Evolutionary conservation across 2,888 invertebrate genomes (phyloP).

Genomic region (Andrena minutula): DNA sequence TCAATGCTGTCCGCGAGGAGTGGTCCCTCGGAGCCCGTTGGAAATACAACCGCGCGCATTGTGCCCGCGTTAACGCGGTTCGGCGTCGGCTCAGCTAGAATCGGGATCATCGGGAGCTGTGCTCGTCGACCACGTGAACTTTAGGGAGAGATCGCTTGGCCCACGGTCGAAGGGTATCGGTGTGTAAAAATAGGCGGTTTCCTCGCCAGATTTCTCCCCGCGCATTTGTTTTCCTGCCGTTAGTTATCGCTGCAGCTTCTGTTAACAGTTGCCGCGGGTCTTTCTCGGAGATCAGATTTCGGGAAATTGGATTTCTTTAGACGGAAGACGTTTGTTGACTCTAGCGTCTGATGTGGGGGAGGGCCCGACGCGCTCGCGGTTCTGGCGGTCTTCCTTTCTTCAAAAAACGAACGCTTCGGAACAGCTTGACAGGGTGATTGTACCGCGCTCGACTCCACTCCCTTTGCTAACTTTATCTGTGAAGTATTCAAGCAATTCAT

Average conservation of each 20-base stretch:
- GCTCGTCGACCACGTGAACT: neutral
- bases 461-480: too few species aligned
- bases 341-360: neutral
- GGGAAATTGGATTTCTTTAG: slow-evolving; percentile 3
- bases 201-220: neutral
- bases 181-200: slow-evolving; percentile 39
- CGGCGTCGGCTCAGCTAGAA: neutral
- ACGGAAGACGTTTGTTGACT: neutral
- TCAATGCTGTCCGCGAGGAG: neutral
- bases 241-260: neutral
- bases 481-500: too few species aligned
- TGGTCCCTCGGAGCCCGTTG: neutral
- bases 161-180: slow-evolving; percentile 35
- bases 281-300: neutral
- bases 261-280: neutral
- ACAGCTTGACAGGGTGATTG: too few species aligned
- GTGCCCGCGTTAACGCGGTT: neutral
- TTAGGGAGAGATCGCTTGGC: neutral
- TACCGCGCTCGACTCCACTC: too few species aligned
- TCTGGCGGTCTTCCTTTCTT: too few species aligned
- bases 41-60: neutral
- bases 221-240: slow-evolving; percentile 29
- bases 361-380: too few species aligned
- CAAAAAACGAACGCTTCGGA: too few species aligned
- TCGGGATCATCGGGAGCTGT: neutral